Base-by-base conservation (phyloP, 1,140 invertebrate genomes). In the Pseudomyrmex gracilis region DNA sequence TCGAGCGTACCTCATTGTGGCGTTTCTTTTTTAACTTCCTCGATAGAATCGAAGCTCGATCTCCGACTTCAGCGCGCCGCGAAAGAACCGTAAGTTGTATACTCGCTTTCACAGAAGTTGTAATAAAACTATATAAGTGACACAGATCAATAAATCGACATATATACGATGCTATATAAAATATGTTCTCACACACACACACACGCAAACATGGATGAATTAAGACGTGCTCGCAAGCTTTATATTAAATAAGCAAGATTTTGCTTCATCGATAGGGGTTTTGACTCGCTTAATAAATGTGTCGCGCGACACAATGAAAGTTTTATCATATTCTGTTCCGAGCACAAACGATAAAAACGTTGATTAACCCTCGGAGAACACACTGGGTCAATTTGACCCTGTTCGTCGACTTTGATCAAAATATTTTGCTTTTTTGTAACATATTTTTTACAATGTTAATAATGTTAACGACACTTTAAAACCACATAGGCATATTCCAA, bases 1-100 rank as follows among this genome's bases (percentile, higher is more conserved):
- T 49, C 76, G 66, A 43, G 76, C 66, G 76, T 78, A 78, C 20
- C 60, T 80, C 76, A 80, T 71, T 80, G 76, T 80, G 66, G 76
- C 66, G 71, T 80, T 80, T 80, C 76, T 80, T 80, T 80, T 80
- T 67, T 58, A 70, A 80, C 76, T 71, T 80, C 22, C 22, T 58
- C 66, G 71, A 80, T 80, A 60, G 76, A 80, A 80, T 80, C 67
- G 66, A 70, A 71, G 55, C 55, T 78, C 66, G 66, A 80, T 80
- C 64, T 80, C 71, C 76, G 66, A 49, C 53, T 71, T 57, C 43
- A 80, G 22, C 53, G 76, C 76, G 53, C 66, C 66, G 47, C 22
- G 76, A 20, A 43, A 80, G 34, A 80, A 80, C 71, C 34, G 45
- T 71, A 51, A 77, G 66, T 77, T 77, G 17, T 67, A 77, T n/a